Evolutionary conservation across 2,888 invertebrate genomes (phyloP).

Genomic region (Perithous albicinctus): DNA sequence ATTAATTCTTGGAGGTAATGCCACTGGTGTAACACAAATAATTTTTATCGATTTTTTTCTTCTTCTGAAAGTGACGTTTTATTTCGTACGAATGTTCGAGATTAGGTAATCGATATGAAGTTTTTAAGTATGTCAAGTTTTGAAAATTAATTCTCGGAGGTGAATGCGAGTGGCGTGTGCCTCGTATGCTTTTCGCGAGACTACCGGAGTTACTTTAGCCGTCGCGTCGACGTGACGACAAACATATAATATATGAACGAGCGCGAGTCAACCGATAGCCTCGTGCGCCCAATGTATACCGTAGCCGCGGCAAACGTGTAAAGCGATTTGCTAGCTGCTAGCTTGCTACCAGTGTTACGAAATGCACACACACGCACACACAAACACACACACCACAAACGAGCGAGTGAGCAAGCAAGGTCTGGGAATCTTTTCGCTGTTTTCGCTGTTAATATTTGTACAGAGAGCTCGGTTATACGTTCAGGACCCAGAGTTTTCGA

Average conservation of each 20-base stretch:
- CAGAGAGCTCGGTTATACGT: conserved; percentile 75
- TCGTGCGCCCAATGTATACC: conserved; percentile 15
- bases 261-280: not conserved
- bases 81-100: not conserved
- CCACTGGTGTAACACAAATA: not conserved
- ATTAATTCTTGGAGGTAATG: not conserved
- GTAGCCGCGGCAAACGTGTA: conserved; percentile 21
- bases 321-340: conserved; percentile 55
- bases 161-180: not conserved
- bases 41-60: not conserved
- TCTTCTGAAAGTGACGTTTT: not conserved
- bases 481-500: conserved; percentile 12
- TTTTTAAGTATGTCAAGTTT: not conserved
- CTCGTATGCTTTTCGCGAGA: conserved; percentile 10
- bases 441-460: conserved; percentile 84
- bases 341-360: conserved; percentile 83
- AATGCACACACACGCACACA: too few relatives aligned
- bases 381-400: conserved; percentile 59
- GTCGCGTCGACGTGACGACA: conserved; percentile 10
- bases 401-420: conserved; percentile 15
- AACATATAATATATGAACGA: conserved; percentile 12
- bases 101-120: not conserved
- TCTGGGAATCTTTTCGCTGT: conserved; percentile 77
- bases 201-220: conserved; percentile 14
- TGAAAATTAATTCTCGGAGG: not conserved